Conservation (phyloP, 2,113 vertebrate species). For the Etheostoma spectabile region DNA sequence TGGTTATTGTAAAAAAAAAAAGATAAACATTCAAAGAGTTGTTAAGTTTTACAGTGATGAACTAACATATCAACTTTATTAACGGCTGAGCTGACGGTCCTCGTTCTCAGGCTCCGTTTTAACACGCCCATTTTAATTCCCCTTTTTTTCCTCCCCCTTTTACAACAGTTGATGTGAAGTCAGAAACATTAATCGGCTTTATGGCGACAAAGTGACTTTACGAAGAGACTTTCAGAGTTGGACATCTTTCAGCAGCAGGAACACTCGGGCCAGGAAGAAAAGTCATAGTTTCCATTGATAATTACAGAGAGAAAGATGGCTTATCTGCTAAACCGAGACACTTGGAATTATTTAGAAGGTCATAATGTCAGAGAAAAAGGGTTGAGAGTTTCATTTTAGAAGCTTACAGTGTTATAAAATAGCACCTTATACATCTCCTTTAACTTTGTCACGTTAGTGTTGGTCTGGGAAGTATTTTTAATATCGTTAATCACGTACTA, state of each 20-base stretch:
- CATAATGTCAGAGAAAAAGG: neutral
- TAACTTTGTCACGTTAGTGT: neutral
- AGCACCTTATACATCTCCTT: neutral
- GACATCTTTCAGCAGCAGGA: conserved; percentile 34
- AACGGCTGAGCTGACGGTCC: conserved; percentile 47
- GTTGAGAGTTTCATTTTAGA: neutral
- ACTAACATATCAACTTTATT: conserved; percentile 74
- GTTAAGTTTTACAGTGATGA: conserved; percentile 79
- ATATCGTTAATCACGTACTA: neutral
- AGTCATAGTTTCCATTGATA: conserved; percentile 33
- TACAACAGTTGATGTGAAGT: conserved; percentile 48
- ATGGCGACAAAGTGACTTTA: conserved; percentile 67
- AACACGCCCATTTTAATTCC: conserved; percentile 60
- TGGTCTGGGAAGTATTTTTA: neutral
- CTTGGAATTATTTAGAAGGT: neutral
- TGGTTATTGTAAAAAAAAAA: conserved; percentile 72
- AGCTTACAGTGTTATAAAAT: neutral
- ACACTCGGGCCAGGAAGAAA: neutral
- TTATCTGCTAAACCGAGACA: conserved; percentile 30
- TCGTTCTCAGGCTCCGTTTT: conserved; percentile 52
- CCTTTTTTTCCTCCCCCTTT: neutral
- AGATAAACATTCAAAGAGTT: conserved; percentile 76
- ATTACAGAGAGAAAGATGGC: neutral
- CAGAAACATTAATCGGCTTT: conserved; percentile 61
- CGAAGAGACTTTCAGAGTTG: conserved; percentile 30